A percentile compares a stretch with the other conserved stretches of the same genome.
phyloP scores from a whole-genome alignment of 2,888 invertebrate species.

The Cantharis flavilabris region DNA sequence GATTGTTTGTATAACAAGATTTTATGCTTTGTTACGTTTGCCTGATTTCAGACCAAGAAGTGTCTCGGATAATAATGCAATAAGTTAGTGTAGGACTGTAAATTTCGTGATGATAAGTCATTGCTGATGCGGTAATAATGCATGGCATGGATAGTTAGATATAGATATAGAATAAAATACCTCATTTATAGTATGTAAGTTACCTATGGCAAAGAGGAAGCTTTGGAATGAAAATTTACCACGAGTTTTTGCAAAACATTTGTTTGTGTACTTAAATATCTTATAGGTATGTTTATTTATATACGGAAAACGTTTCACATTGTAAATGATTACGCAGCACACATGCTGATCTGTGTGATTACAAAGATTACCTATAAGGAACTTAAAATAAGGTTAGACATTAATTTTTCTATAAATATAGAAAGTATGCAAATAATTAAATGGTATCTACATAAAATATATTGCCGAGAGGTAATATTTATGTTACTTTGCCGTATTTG shows the following conservation, averaged over 20 bases:
- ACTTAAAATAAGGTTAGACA: slow-evolving; percentile 30
- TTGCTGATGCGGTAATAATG: background rate
- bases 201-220: background rate
- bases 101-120: slow-evolving; percentile 7
- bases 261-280: background rate
- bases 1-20: slow-evolving; percentile 17
- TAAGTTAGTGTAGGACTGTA: slow-evolving; percentile 9
- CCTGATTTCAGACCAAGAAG: slow-evolving; percentile 8
- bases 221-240: background rate
- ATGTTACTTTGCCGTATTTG: slow-evolving; percentile 43
- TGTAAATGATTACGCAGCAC: slow-evolving; percentile 7
- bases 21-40: slow-evolving; percentile 17
- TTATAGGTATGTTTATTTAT: background rate
- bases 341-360: slow-evolving; percentile 28
- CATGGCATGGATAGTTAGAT: background rate
- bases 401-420: slow-evolving; percentile 42
- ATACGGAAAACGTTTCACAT: background rate
- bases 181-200: background rate
- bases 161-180: background rate
- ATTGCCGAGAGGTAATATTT: slow-evolving; percentile 36
- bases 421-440: slow-evolving; percentile 48
- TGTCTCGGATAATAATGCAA: slow-evolving; percentile 11
- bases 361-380: slow-evolving; percentile 36
- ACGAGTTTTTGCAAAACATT: background rate
- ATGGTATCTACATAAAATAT: slow-evolving; percentile 42